These are phyloP conservation scores for Polyergus mexicanus DNA, from an alignment of 1,140 invertebrate species.

Conservation along the genomic window DNA sequence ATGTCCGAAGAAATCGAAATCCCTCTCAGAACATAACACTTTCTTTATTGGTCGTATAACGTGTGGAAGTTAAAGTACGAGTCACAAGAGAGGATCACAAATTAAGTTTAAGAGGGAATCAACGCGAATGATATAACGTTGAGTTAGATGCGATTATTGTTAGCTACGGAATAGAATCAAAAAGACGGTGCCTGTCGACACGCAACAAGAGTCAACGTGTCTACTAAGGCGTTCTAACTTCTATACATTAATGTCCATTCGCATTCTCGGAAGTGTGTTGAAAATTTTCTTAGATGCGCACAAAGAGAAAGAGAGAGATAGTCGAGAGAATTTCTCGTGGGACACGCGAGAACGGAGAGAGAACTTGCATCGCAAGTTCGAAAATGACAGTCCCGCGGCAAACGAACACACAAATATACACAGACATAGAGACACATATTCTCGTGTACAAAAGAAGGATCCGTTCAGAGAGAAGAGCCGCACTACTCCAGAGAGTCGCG, in stretches of 20 bases:
- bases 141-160: conserved; percentile 3
- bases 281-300: conserved; percentile 41
- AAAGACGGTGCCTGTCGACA: neutral
- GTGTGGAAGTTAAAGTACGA: neutral
- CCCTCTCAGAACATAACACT: neutral
- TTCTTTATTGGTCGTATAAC: neutral
- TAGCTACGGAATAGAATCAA: neutral
- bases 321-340: conserved; percentile 18
- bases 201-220: conserved; percentile 3
- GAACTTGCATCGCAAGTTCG: conserved; percentile 8
- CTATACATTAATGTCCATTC: conserved; percentile 48
- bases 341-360: neutral
- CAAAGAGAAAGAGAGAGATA: neutral
- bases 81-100: conserved; percentile 13
- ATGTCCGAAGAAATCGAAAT: neutral
- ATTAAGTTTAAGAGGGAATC: conserved; percentile 20
- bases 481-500: conserved; percentile 23
- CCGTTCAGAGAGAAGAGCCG: conserved; percentile 43
- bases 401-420: conserved; percentile 5
- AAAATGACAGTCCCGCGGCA: conserved; percentile 47
- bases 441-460: conserved; percentile 8
- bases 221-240: conserved; percentile 41
- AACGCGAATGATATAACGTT: conserved; percentile 12
- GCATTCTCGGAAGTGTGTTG: conserved; percentile 19
- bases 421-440: neutral